These are phyloP conservation scores for Erpobdella octoculata DNA, from an alignment of 2,888 invertebrate genomes.

Conservation along the genomic window DNA sequence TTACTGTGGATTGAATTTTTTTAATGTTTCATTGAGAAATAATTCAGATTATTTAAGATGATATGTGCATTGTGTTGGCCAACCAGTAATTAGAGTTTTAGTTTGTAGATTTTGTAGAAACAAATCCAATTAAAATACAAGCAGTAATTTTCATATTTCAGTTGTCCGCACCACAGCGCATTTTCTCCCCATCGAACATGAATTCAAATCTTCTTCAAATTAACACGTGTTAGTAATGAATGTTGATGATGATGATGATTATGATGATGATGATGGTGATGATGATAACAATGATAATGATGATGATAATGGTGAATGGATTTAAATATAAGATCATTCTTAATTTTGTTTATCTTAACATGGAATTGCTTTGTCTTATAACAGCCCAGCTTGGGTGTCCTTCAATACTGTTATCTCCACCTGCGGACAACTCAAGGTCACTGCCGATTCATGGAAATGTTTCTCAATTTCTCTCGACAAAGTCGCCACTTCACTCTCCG, in stretches of 20 bases:
- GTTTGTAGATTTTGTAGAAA: too few relatives aligned
- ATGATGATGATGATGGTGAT: too few relatives aligned
- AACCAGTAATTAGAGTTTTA: too few relatives aligned
- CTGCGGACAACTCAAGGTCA: neutral
- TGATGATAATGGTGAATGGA: neutral
- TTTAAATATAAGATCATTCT: neutral
- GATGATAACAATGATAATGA: too few relatives aligned
- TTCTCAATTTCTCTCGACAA: neutral
- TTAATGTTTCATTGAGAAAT: too few relatives aligned
- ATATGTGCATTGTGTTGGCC: too few relatives aligned
- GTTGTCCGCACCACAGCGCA: too few relatives aligned
- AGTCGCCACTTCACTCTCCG: neutral
- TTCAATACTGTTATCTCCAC: neutral
- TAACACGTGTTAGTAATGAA: neutral
- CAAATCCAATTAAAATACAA: neutral
- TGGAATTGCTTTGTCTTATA: too few relatives aligned
- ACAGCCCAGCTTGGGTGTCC: conserved; percentile 1
- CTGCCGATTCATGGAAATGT: neutral
- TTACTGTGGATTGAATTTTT: too few relatives aligned
- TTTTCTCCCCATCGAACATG: neutral
- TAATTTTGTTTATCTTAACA: too few relatives aligned
- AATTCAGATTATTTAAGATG: too few relatives aligned
- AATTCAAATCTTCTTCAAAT: conserved; percentile 3
- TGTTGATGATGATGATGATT: too few relatives aligned
- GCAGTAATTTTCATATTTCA: neutral